These are phyloP conservation scores for Meteorus colon DNA, from an alignment of 2,888 invertebrate genomes.

Conservation along the genomic window DNA sequence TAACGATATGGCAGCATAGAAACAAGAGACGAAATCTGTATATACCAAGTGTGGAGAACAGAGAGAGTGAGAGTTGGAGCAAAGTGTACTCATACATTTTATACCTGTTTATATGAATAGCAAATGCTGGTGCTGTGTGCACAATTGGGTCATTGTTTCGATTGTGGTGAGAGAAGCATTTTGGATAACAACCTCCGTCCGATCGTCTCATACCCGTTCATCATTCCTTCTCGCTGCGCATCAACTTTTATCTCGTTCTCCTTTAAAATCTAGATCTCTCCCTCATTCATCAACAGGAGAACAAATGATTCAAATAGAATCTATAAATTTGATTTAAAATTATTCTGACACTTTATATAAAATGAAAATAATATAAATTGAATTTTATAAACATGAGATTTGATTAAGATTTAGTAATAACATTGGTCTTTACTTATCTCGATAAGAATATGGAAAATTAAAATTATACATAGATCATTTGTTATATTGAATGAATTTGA, in stretches of 20 bases:
- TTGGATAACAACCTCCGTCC: conserved; percentile 49
- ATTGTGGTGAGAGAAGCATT: conserved; percentile 59
- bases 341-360: too few species aligned
- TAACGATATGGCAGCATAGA: conserved; percentile 38
- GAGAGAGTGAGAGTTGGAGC: conserved; percentile 13
- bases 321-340: too few species aligned
- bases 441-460: too few species aligned
- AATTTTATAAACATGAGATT: too few species aligned
- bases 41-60: not conserved
- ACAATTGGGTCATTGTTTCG: conserved; percentile 67
- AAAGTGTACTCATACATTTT: not conserved
- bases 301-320: not conserved
- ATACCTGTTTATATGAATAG: not conserved
- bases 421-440: too few species aligned
- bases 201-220: conserved; percentile 20
- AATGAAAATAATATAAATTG: too few species aligned
- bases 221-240: conserved; percentile 10
- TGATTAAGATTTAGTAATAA: too few species aligned
- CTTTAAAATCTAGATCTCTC: conserved; percentile 8
- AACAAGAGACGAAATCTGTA: conserved; percentile 33
- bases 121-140: conserved; percentile 10
- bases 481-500: too few species aligned
- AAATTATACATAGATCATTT: too few species aligned
- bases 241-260: conserved; percentile 22
- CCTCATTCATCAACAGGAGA: not conserved